These are phyloP conservation scores for Asarcornis scutulata DNA, from an alignment of 2,113 vertebrate genomes.

Conservation along the genomic window DNA sequence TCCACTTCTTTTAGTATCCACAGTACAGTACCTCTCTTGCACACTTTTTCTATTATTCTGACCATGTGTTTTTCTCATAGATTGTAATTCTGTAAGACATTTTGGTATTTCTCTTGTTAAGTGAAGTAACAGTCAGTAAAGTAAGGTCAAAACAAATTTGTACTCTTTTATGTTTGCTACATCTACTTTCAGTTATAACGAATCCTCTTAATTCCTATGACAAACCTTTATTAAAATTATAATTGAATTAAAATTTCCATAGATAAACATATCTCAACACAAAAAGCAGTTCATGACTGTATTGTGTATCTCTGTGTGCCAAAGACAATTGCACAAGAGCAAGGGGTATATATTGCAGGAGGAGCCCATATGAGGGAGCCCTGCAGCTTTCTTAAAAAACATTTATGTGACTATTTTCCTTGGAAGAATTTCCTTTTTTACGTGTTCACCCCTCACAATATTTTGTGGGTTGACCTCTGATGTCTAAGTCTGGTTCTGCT, in stretches of 20 bases:
- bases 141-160: neutral
- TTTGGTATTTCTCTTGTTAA: neutral
- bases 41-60: neutral
- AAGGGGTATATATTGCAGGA: constrained; percentile 37
- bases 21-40: neutral
- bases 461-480: constrained; percentile 58
- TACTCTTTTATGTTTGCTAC: neutral
- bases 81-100: neutral
- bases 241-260: neutral
- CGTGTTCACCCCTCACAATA: constrained; percentile 1
- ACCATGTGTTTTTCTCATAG: neutral
- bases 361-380: constrained; percentile 66
- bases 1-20: neutral
- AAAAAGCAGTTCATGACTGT: neutral
- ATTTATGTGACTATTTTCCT: constrained; percentile 13
- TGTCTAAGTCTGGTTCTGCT: constrained; percentile 50
- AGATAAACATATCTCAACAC: neutral
- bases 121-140: neutral
- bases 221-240: neutral
- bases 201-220: neutral
- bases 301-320: neutral
- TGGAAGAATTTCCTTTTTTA: constrained; percentile 8
- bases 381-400: constrained; percentile 59
- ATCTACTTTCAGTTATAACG: neutral
- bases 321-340: neutral